Base-by-base conservation (phyloP, 2,888 invertebrate species). In the Acanthosepion pharaonis region DNA sequence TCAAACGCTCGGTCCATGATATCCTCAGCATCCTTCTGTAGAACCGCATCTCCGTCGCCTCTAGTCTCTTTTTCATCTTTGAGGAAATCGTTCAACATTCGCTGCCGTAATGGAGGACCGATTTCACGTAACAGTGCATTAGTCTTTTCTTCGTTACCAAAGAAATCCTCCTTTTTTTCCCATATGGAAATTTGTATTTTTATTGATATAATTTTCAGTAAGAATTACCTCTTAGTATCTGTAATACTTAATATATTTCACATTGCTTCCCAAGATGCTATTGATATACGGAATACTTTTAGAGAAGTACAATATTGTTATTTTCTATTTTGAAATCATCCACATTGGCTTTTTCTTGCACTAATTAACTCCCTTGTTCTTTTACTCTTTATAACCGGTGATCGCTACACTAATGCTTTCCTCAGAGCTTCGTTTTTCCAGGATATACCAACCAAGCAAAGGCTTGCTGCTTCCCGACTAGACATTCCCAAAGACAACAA, bases 401-500 rank as follows among this genome's bases (percentile, higher is more conserved):
- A 59, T 59, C 5, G 23, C 23, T 4, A 20, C 20, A 20, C 23
- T 25, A 25, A 23, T 59, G 20, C 59, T 23, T 59, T 59, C 23
- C 59, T 59, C 23, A 59, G 59, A 59, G 59, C 15, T 78, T 78
- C 78, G n/a, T 78, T 33, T 78, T 78, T 78, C 78, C n/a, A 33
- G 78, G 23, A 59, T 59, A 59, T 23, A 59, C 59, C 78, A 78
- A n/a, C 78, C 11, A n/a, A 33, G 78, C 78, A 33, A 78, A 33
- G n/a, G 78, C 78, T 78, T 33, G 78, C 78, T n/a, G 78, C 78
- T 78, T 78, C 78, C 33, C 78, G 78, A 11, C 78, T 78, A 78
- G 78, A 78, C 78, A 78, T 78, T 78, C 78, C 33, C 78, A 78
- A 78, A 78, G 78, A 78, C 78, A 78, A 78, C 78, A 78, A 78